Evolutionary conservation across 2,888 invertebrate species (phyloP), one percentile per base, ranked within the genome.

Genomic region (Itoplectis maculator): DNA sequence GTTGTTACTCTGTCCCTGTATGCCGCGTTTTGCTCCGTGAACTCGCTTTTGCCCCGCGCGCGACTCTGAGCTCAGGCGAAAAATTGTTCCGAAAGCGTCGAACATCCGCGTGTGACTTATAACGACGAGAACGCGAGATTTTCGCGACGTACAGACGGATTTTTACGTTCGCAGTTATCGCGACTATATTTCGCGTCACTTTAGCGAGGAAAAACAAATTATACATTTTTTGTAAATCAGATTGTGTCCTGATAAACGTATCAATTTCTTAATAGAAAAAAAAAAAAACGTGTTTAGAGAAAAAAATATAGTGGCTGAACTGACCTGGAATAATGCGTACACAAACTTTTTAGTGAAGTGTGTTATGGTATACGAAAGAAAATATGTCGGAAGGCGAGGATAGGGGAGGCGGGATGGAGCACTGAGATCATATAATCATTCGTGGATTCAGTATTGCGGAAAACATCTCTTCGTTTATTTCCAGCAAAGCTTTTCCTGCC

Each of bases 31-130:
- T 18, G 45, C 23, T 0, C 13, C 23, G 42, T 23, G 65, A 42
- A 65, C 23, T 65, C 40, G 40, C 40, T 20, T n/a, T 18, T 20
- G 18, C 45, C 42, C 15, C 6, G 23, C 20, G 23, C 1, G 20
- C 13, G 63, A 63, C 42, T 45, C 42, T 45, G 23, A 65, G 72
- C n/a, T n/a, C n/a, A n/a, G n/a, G n/a, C n/a, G 70, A 69, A 79
- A 79, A 83, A 83, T 76, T 68, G 72, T 73, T 75, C 76, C 72
- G 76, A 80, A 83, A 83, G 82, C 82, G 76, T 73, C 76, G 54
- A 79, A 79, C 79, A 79, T 79, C 66, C 63, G n/a, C n/a, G 79
- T 59, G 75, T 79, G 79, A 82, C 82, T 79, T 82, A 82, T 82
- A 76, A 56, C 75, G 42, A 35, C 63, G 42, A 65, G n/a, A 65